Conservation (phyloP, 2,113 vertebrate genomes). For the Leucopsar rothschildi region DNA sequence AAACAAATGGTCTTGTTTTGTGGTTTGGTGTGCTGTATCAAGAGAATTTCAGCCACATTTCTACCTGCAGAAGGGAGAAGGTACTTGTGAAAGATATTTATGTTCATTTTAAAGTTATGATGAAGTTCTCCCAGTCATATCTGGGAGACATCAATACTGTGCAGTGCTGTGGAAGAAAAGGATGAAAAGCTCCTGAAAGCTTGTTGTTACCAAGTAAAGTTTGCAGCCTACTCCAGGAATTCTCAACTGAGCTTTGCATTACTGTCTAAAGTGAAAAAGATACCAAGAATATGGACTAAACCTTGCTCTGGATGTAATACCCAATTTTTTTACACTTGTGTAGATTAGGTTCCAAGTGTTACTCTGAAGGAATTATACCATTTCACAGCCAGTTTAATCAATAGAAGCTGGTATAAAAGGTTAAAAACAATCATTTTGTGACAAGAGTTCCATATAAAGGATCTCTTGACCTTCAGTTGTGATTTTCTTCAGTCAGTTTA, state of each 20-base stretch:
- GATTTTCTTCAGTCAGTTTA: neutral
- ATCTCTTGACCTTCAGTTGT: neutral
- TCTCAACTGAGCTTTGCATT: neutral
- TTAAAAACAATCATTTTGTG: neutral
- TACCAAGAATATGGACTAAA: neutral
- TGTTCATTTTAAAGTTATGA: neutral
- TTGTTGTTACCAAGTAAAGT: neutral
- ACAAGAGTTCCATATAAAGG: neutral
- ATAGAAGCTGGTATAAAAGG: neutral
- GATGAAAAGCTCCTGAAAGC: neutral
- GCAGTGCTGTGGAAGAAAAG: neutral
- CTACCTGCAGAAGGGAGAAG: neutral
- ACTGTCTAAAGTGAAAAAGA: neutral
- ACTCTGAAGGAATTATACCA: neutral
- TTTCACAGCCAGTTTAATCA: neutral
- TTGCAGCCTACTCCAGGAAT: neutral
- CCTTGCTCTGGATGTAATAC: neutral
- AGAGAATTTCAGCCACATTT: neutral
- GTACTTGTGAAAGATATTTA: neutral
- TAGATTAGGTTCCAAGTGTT: neutral
- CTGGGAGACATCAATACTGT: neutral
- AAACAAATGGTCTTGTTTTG: neutral
- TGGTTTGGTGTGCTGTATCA: neutral
- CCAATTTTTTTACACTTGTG: accelerated
- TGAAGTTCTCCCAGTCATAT: neutral